phyloP scores from a whole-genome alignment of 2,797 vertebrate genomes.

The Acomys russatus region DNA sequence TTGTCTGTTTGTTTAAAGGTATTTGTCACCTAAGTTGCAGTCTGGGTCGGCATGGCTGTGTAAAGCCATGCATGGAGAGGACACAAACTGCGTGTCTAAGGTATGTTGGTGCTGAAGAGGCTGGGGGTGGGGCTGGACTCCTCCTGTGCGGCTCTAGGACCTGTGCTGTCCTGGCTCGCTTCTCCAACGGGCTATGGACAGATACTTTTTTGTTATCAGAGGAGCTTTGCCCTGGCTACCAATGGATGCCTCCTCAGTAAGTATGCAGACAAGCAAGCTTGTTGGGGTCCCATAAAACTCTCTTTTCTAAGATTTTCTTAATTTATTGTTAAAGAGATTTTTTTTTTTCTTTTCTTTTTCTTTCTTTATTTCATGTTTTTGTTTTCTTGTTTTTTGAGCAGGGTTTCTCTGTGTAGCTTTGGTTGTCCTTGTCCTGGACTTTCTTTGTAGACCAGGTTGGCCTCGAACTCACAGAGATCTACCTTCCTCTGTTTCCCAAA shows the following conservation, averaged over 20 bases:
- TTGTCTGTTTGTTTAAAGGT: conserved; percentile 82
- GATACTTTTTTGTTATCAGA: background rate
- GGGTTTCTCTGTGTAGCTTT: background rate
- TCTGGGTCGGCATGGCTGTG: background rate
- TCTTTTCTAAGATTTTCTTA: background rate
- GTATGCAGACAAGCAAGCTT: background rate
- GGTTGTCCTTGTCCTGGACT: background rate
- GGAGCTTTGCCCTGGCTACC: background rate
- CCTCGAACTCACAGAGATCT: no score
- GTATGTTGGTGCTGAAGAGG: conserved; percentile 78
- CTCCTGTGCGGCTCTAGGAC: background rate
- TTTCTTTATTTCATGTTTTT: no score
- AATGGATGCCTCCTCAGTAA: background rate
- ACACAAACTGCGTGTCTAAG: conserved; percentile 64
- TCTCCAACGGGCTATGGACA: background rate
- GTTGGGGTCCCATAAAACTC: background rate
- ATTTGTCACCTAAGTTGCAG: conserved; percentile 86
- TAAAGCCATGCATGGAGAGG: conserved; percentile 58
- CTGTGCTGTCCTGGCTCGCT: background rate
- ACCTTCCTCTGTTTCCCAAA: background rate
- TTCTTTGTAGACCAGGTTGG: background rate
- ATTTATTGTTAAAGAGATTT: background rate
- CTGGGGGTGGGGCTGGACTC: conserved; percentile 16
- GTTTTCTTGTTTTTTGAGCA: no score
- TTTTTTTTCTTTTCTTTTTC: background rate